Evolutionary conservation across 2,113 vertebrate genomes (phyloP), one percentile per base, ranked within the genome.

Genomic region (Aspiorhynchus laticeps): DNA sequence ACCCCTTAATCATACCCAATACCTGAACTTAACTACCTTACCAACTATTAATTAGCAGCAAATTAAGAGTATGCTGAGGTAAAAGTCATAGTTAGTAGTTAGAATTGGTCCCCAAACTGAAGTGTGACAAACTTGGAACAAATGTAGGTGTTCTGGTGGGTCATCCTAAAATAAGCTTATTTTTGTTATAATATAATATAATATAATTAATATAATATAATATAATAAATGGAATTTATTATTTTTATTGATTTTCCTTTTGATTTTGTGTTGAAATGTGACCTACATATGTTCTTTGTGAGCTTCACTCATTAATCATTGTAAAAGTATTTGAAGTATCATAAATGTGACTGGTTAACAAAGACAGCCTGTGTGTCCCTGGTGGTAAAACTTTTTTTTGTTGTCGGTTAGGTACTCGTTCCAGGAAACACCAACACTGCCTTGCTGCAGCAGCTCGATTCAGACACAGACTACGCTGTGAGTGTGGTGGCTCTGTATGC

Each of bases 391-490:
- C 65, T 12, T 48, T 24, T 24, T 53, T 38, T 48, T 91, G 53
- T 87, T 15, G 85, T 31, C 65, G 26, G 80, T 11, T 85, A 99
- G 98, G 71, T 98, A 61, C 85, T 98, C 90, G 96, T 99, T 87
- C 96, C 96, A 76, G 97, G 95, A 73, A 96, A 93, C 82, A 95
- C 94, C 82, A 95, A 93, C 83, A 96, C 94, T 0, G 91, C 97
- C 69, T 71, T 96, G 67, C 90, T 99, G 92, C 94, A 97, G 85
- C 93, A 96, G 87, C 94, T 99, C 87, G 88, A 92, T 67, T 96
- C 98, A 1, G 94, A 99, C 91, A 98, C 96, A 0, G 91, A 92
- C 10, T 99, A 99, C 90, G 96, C 96, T 12, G 95, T 99, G 77
- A 95, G 95, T 67, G 96, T 99, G 28, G 91, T 97, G 78, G 96